Conservation (phyloP, 2,797 vertebrate genomes). For the Sarcophilus harrisii region DNA sequence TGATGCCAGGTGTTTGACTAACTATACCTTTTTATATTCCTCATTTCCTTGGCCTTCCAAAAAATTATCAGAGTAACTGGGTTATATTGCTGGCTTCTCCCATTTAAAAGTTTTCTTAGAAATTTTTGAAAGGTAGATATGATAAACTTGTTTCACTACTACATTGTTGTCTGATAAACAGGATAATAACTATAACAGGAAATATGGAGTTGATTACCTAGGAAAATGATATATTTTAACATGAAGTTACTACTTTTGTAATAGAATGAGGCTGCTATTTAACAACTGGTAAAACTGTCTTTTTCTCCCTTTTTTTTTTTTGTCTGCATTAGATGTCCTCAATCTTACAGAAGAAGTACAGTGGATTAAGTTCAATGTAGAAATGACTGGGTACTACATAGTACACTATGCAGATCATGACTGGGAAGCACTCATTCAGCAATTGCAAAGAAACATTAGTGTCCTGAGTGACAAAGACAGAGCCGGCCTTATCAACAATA, state of each 20-base stretch:
- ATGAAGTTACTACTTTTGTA: slow-evolving; percentile 39
- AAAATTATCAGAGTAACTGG: neutral
- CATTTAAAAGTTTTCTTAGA: neutral
- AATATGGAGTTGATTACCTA: slow-evolving; percentile 34
- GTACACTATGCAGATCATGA: slow-evolving; percentile 91
- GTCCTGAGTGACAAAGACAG: slow-evolving; percentile 91
- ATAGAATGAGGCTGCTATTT: slow-evolving; percentile 10
- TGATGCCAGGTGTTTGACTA: neutral
- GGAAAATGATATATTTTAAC: slow-evolving; percentile 41
- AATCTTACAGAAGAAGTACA: slow-evolving; percentile 88
- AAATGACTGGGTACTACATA: slow-evolving; percentile 94
- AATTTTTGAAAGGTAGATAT: neutral
- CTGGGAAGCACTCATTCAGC: slow-evolving; percentile 87
- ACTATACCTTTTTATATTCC: neutral
- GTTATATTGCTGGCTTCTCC: neutral
- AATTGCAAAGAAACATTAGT: slow-evolving; percentile 84
- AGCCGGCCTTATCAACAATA: slow-evolving; percentile 93
- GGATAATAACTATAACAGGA: slow-evolving; percentile 22
- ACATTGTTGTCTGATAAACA: slow-evolving; percentile 2
- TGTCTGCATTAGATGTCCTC: slow-evolving; percentile 84
- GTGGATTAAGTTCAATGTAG: slow-evolving; percentile 96
- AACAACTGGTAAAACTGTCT: neutral
- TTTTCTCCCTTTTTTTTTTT: slow-evolving; percentile 45
- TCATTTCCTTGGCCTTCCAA: neutral
- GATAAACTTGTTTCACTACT: neutral